These are phyloP conservation scores for Sipha maydis DNA, from an alignment of 2,888 invertebrate species.

Conservation along the genomic window DNA sequence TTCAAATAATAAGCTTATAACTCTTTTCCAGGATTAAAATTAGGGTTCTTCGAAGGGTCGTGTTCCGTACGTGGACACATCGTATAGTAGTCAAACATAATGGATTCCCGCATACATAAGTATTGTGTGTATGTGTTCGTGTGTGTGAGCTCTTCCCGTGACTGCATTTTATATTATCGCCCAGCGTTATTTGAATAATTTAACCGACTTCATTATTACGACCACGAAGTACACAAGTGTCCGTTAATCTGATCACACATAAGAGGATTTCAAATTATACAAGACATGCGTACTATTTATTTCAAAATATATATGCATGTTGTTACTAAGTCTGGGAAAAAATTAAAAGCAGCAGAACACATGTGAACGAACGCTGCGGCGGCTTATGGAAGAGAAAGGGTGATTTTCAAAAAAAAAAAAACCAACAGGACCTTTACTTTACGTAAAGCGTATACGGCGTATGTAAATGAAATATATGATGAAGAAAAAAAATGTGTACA, in stretches of 20 bases:
- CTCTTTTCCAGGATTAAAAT: slow-evolving; percentile 54
- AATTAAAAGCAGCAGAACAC: background rate
- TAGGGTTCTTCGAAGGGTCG: slow-evolving; percentile 40
- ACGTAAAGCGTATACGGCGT: background rate
- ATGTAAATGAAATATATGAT: slow-evolving; percentile 45
- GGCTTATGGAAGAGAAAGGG: background rate
- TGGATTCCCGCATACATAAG: slow-evolving; percentile 25
- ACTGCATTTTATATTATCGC: slow-evolving; percentile 27
- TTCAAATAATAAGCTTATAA: slow-evolving; percentile 49
- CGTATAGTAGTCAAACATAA: background rate
- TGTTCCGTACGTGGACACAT: background rate
- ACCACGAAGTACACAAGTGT: slow-evolving; percentile 28
- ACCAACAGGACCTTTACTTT: slow-evolving; percentile 39
- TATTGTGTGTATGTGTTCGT: background rate
- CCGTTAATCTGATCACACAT: slow-evolving; percentile 54
- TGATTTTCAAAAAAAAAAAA: slow-evolving; percentile 20
- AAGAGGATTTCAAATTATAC: slow-evolving; percentile 39
- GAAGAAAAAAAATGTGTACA: slow-evolving; percentile 34
- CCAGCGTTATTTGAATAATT: slow-evolving; percentile 51
- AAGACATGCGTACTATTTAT: background rate
- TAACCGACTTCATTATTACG: slow-evolving; percentile 22
- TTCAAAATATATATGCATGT: background rate
- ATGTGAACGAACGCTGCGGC: slow-evolving; percentile 3
- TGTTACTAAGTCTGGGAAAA: slow-evolving; percentile 19
- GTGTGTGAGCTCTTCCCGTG: background rate